Evolutionary conservation across 2,888 invertebrate species (phyloP).

Genomic region (Campoletis raptor): DNA sequence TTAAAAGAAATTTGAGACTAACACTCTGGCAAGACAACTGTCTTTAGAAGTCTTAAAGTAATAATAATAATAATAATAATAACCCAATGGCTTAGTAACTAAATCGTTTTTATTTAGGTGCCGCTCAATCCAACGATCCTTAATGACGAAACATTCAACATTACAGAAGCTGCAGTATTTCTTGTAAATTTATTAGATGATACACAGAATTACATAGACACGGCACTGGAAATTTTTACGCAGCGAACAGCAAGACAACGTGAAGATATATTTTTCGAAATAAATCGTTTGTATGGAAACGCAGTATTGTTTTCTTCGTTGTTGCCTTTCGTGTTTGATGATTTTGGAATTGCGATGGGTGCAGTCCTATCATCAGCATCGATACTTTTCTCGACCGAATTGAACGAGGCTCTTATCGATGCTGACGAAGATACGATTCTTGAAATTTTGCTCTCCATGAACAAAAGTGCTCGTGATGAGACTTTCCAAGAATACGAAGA

Average conservation of each 20-base stretch:
- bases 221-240: neutral
- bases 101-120: neutral
- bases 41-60: neutral
- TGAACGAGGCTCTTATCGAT: neutral
- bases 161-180: neutral
- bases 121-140: neutral
- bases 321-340: neutral
- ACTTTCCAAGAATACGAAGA: constrained; percentile 16
- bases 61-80: neutral
- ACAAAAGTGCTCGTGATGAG: too few relatives aligned
- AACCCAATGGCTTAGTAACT: neutral
- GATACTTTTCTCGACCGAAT: neutral
- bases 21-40: neutral
- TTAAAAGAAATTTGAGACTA: neutral
- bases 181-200: neutral
- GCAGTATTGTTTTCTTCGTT: neutral
- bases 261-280: neutral
- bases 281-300: constrained; percentile 15
- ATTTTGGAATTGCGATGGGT: constrained; percentile 25
- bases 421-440: constrained; percentile 9
- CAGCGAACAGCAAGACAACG: neutral
- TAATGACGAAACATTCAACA: neutral
- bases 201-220: neutral
- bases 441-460: constrained; percentile 10
- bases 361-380: neutral